Conservation (phyloP, 2,888 invertebrate genomes). For the Drosophila barbarae region DNA sequence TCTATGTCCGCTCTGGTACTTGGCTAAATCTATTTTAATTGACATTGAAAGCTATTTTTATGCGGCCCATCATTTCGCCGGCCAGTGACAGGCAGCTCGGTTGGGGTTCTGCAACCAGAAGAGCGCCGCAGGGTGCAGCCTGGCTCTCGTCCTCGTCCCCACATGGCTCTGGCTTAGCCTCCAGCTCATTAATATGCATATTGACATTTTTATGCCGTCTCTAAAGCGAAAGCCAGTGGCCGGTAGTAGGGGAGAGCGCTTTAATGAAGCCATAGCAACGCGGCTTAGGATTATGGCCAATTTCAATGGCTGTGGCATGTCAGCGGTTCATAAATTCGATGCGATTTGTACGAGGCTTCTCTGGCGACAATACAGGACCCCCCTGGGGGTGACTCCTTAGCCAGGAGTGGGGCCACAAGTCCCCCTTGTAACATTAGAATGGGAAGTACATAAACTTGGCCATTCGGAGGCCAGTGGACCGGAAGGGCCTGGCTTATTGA, state of each 20-base stretch:
- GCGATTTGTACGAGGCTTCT: constrained; percentile 44
- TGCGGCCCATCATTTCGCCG: constrained; percentile 59
- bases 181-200: constrained; percentile 65
- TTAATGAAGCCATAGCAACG: constrained; percentile 66
- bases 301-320: constrained; percentile 66
- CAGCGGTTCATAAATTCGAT: constrained; percentile 66
- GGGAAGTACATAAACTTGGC: constrained; percentile 21
- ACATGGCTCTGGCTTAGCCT: constrained; percentile 7
- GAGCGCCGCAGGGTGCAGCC: constrained; percentile 50
- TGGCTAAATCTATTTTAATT: constrained; percentile 63
- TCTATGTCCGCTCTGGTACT: background rate
- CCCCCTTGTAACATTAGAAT: constrained; percentile 20
- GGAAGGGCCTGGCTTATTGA: constrained; percentile 7
- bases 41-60: constrained; percentile 71
- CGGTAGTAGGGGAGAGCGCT: constrained; percentile 38
- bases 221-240: constrained; percentile 43
- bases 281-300: constrained; percentile 56
- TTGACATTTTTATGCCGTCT: constrained; percentile 66
- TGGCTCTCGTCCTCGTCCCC: constrained; percentile 8
- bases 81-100: constrained; percentile 54
- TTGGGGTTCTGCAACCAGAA: constrained; percentile 39
- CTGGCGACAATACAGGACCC: constrained; percentile 5
- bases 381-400: background rate
- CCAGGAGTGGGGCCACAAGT: background rate
- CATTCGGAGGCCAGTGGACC: constrained; percentile 5